Evolutionary conservation across 2,888 invertebrate genomes (phyloP).

Genomic region (Spicauda simplicius): DNA sequence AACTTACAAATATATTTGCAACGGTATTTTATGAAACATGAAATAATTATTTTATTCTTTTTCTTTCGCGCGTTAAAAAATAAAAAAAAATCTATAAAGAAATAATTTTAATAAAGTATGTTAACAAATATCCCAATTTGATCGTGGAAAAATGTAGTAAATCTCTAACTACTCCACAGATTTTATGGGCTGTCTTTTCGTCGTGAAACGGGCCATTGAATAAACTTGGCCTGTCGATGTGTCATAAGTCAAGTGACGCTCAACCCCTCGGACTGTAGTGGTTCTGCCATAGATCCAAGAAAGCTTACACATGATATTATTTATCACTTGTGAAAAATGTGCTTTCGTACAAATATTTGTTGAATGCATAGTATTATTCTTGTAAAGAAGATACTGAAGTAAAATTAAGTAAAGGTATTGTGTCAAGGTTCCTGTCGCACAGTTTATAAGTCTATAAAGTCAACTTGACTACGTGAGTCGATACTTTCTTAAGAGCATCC

Average conservation of each 20-base stretch:
- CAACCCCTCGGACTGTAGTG: conserved; percentile 55
- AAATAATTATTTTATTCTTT: background rate
- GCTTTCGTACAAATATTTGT: no score
- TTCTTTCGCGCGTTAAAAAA: background rate
- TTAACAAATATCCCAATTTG: no score
- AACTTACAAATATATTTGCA: no score
- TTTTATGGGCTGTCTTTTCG: conserved; percentile 56
- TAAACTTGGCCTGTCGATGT: conserved; percentile 83
- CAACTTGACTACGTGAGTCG: conserved; percentile 33
- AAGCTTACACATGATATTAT: conserved; percentile 22
- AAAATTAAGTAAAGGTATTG: conserved; percentile 8
- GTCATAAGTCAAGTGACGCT: conserved; percentile 82
- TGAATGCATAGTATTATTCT: no score
- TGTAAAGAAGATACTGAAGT: background rate
- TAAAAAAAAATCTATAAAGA: background rate
- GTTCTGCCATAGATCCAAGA: conserved; percentile 49
- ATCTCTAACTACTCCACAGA: conserved; percentile 53
- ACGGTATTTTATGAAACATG: background rate
- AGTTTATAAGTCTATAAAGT: conserved; percentile 16
- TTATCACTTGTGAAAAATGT: background rate
- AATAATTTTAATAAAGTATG: background rate
- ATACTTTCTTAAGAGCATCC: conserved; percentile 53
- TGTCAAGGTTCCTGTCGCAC: conserved; percentile 14
- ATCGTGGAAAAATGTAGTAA: background rate
- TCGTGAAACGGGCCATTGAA: conserved; percentile 67